Percentiles rank a stretch among this genome's conserved stretches.
Evolutionary conservation across 2,888 invertebrate genomes (phyloP).

Genomic region (Polymixis lichenea): DNA sequence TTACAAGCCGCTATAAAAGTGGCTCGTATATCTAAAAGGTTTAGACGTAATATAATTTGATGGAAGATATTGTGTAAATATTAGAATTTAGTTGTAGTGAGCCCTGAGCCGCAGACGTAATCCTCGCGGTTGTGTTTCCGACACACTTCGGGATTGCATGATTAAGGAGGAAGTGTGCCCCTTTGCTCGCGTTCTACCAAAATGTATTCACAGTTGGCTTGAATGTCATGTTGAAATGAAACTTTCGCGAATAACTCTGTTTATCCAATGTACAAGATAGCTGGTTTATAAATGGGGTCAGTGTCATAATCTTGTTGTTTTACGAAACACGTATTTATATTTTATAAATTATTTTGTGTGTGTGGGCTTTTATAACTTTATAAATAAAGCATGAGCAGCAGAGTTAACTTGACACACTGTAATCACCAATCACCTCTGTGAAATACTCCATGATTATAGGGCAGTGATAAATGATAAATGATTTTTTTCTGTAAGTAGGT

Average conservation of each 20-base stretch:
- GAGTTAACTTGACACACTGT: neutral
- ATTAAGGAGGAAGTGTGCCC: constrained; percentile 70
- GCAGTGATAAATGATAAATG: neutral
- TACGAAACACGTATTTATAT: neutral
- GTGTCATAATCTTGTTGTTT: neutral
- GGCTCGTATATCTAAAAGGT: constrained; percentile 68
- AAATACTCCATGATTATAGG: neutral
- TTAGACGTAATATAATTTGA: constrained; percentile 67
- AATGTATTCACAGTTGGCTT: constrained; percentile 66
- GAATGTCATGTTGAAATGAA: constrained; percentile 49
- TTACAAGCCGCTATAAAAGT: constrained; percentile 66
- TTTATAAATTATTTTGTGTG: neutral
- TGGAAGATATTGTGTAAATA: constrained; percentile 69
- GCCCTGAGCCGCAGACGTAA: constrained; percentile 63
- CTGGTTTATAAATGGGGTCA: constrained; percentile 2
- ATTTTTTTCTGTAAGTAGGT: too few relatives aligned
- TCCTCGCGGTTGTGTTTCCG: constrained; percentile 67
- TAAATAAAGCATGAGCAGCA: constrained; percentile 6
- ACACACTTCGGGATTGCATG: constrained; percentile 74
- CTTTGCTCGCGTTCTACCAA: constrained; percentile 60
- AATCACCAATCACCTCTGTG: neutral
- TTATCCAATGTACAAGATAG: constrained; percentile 14
- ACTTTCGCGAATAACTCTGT: constrained; percentile 40
- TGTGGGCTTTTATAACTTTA: neutral
- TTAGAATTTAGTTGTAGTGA: constrained; percentile 63